Base-by-base conservation (phyloP, 2,888 invertebrate species). In the Gari tellinella region DNA sequence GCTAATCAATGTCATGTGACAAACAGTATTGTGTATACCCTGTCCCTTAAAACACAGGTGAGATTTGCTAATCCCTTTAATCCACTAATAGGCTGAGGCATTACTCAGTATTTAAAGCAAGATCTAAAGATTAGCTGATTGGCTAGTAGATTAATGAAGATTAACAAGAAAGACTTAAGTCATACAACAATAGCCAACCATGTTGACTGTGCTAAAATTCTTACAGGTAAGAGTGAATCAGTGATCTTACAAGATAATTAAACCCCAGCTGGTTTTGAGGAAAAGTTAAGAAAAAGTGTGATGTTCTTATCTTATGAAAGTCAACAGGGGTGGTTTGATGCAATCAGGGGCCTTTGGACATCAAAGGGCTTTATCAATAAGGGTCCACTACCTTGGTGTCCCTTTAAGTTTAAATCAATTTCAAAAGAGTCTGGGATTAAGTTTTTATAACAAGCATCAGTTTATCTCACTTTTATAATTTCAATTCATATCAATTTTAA, bases 121-220 rank as follows among this genome's bases (percentile, higher is more conserved):
- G n/a, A 48, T 48, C 48, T 57, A 57, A 57, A 43, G 25, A 57
- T 25, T 45, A 57, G 57, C 19, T 56, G 65, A 65, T 57, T 65
- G 49, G 57, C n/a, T 49, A 19, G 48, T 48, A 4, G 48, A 48
- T 48, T 48, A 48, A 48, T 19, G 23, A 19, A 12, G 48, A 19
- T 19, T 48, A 19, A 48, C 21, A 12, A 5, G 14, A 21, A n/a
- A 31, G 31, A 31, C 31, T 31, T 31, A 4, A 31, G 31, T 10
- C 10, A 31, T 7, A 31, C 5, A 7, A 31, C 31, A 31, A 31
- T 31, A 31, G 10, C 31, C 31, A 7, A 31, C 31, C 4, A 10
- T 31, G 31, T 31, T 31, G 31, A 31, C 31, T 31, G 10, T 7
- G 31, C 31, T 31, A 31, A 31, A 31, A 10, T 7, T 10, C 31